Evolutionary conservation across 1,140 invertebrate genomes (phyloP), one percentile per base, ranked within the genome.

Genomic region (Pseudobourletiella spinata): DNA sequence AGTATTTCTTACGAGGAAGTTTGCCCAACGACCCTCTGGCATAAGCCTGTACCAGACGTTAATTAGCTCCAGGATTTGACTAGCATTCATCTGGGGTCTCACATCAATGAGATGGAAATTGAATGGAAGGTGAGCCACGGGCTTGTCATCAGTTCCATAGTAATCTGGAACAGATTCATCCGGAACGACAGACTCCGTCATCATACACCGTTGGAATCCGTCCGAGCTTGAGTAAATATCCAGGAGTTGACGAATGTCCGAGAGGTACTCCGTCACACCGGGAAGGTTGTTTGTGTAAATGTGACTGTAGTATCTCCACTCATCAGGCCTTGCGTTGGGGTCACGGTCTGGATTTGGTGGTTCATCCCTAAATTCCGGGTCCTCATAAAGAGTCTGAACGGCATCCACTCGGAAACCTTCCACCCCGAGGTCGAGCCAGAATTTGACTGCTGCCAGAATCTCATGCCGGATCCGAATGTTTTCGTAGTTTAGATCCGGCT

Each of bases 401-500:
- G 83, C 81, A 67, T 83, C 81, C 16, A 91, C 79, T 64, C 84
- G 78, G 70, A 91, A 90, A 30, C 88, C 88, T 71, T 85, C 83
- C 0, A 89, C 83, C 22, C 85, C 86, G 73, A 80, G 82, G 1
- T 82, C 76, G 3, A 91, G 66, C 88, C 88, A 91, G 72, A 86
- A 89, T 16, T 76, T 73, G 20, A 63, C 35, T 46, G 61, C 63
- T 74, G 83, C 83, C 74, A 84, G 82, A 77, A 89, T 82, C 69
- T 83, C 82, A 66, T 82, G 71, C 0, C 79, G 75, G 1, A 89
- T 80, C 43, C 71, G 70, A 3, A 77, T 73, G 70, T 83, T 83
- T n/a, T 81, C 76, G 70, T 84, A 86, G 73, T 89, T 89, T 0
- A 90, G 75, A 71, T 90, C 87, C 0, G 88, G 87, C 71, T 88